These are phyloP conservation scores for Aleiodes alternator DNA, from an alignment of 2,888 invertebrate species.

Conservation along the genomic window DNA sequence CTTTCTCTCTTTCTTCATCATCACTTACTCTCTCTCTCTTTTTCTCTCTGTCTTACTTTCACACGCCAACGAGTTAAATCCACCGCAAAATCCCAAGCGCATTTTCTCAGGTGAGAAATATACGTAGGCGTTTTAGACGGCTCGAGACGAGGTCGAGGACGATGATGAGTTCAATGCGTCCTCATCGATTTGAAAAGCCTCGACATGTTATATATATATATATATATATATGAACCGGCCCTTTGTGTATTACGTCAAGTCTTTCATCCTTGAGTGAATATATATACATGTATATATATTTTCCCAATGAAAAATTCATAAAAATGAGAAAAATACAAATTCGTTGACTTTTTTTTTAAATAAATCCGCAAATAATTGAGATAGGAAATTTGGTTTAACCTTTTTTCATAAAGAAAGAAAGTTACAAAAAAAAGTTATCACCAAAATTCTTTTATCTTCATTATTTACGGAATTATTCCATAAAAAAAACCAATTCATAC, in stretches of 20 bases:
- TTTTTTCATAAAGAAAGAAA: no score
- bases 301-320: no score
- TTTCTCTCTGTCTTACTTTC: slow-evolving; percentile 58
- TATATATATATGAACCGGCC: not conserved
- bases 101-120: slow-evolving; percentile 48
- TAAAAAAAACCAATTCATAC: no score
- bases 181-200: slow-evolving; percentile 23
- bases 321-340: no score
- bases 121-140: slow-evolving; percentile 22
- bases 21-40: slow-evolving; percentile 19
- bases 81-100: slow-evolving; percentile 49
- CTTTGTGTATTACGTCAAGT: not conserved
- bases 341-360: no score
- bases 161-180: slow-evolving; percentile 28
- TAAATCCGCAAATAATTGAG: no score
- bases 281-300: not conserved
- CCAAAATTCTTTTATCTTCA: no score
- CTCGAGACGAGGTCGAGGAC: slow-evolving; percentile 29
- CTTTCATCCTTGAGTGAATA: slow-evolving; percentile 8
- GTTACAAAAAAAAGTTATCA: no score
- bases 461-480: no score
- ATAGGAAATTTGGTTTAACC: no score
- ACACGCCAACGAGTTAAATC: slow-evolving; percentile 63
- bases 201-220: no score
- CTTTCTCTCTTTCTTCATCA: slow-evolving; percentile 26